phyloP scores from a whole-genome alignment of 2,797 vertebrate species.

The Centroberyx gerrardi region DNA sequence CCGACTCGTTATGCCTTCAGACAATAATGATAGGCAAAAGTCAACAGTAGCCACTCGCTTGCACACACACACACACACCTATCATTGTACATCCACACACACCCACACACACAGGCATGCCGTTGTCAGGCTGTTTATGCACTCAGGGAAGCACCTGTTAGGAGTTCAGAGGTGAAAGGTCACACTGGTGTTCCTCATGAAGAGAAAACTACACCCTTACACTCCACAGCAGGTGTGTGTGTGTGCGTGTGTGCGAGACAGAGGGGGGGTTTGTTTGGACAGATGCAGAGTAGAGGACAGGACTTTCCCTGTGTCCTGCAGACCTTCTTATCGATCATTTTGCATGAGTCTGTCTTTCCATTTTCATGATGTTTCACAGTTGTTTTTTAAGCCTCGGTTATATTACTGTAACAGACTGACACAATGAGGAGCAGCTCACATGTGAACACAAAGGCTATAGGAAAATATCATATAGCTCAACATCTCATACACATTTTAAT shows the following conservation, averaged over 20 bases:
- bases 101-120: conserved; percentile 6
- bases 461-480: too few relatives aligned
- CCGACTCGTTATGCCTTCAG: not conserved
- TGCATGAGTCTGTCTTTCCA: too few relatives aligned
- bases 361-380: too few relatives aligned
- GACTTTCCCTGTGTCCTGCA: not conserved
- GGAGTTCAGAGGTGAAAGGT: conserved; percentile 57
- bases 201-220: not conserved
- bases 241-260: not conserved
- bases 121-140: conserved; percentile 30
- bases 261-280: conserved; percentile 17
- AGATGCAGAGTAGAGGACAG: conserved; percentile 16
- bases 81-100: not conserved
- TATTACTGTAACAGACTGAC: too few relatives aligned
- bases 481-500: too few relatives aligned
- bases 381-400: too few relatives aligned
- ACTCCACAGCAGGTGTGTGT: conserved; percentile 37
- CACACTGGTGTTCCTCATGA: conserved; percentile 22
- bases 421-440: too few relatives aligned
- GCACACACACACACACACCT: conserved; percentile 4
- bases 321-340: not conserved
- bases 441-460: too few relatives aligned
- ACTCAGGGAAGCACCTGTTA: conserved; percentile 56
- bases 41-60: not conserved
- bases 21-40: not conserved